Percentiles rank a stretch among this genome's conserved stretches.
Conservation (phyloP, 2,888 invertebrate species). For the Tinea pellionella region DNA sequence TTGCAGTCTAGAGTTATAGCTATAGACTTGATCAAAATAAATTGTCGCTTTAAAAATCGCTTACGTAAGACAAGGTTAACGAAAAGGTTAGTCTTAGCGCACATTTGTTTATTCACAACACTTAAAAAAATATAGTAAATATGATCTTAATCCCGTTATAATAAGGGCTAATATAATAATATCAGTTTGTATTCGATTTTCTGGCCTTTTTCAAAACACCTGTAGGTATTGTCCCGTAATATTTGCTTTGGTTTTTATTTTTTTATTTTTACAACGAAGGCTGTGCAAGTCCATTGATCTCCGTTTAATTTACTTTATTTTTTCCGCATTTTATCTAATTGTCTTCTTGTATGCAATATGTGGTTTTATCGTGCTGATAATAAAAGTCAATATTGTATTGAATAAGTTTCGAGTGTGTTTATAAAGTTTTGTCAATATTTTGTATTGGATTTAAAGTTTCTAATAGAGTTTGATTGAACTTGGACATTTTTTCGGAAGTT, state of each 20-base stretch:
- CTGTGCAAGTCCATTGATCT: background rate
- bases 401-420: background rate
- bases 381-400: background rate
- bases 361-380: background rate
- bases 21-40: too few species aligned
- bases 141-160: background rate
- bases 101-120: slow-evolving; percentile 1
- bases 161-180: background rate
- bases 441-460: background rate
- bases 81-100: background rate
- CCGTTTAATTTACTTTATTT: background rate
- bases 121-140: background rate
- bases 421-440: background rate
- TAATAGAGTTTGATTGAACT: too few species aligned
- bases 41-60: background rate
- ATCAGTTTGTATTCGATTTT: background rate
- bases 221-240: slow-evolving; percentile 10
- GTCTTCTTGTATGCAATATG: background rate
- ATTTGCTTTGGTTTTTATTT: background rate
- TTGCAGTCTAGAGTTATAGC: too few species aligned
- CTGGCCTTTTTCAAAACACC: slow-evolving; percentile 2
- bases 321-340: background rate
- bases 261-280: background rate
- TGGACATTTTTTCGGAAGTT: too few species aligned
- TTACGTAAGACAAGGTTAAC: background rate